Conservation (phyloP, 1,140 invertebrate genomes). For the Halotydeus destructor region DNA sequence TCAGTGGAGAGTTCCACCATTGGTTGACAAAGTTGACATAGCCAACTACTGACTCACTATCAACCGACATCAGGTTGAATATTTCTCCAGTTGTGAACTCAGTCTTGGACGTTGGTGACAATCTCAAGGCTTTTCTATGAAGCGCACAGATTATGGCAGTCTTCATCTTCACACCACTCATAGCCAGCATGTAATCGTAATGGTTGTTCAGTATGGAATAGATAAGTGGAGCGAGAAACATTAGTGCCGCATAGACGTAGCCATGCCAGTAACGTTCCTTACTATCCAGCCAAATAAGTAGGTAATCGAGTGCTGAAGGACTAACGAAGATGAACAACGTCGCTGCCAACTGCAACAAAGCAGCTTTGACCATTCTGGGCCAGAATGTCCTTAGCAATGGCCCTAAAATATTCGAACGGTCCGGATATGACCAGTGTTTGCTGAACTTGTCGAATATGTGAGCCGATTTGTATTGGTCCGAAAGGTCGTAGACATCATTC, state of each 20-base stretch:
- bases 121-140: conserved; percentile 20
- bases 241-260: conserved; percentile 45
- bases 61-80: conserved; percentile 15
- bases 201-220: conserved; percentile 58
- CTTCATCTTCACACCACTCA: conserved; percentile 18
- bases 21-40: conserved; percentile 11
- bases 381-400: no score
- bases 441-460: no score
- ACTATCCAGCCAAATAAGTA: no score
- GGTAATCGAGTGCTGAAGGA: no score
- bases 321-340: no score
- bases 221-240: conserved; percentile 20
- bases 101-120: conserved; percentile 22
- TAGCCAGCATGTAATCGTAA: conserved; percentile 72
- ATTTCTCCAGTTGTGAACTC: conserved; percentile 29
- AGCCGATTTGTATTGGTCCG: no score
- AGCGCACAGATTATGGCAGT: conserved; percentile 19
- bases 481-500: no score
- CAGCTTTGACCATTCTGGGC: no score
- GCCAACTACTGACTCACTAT: background rate
- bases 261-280: conserved; percentile 57
- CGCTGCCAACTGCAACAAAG: no score
- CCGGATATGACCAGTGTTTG: no score
- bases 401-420: no score
- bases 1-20: conserved; percentile 18